A percentile compares a stretch with the other conserved stretches of the same genome.
Conservation (phyloP, 2,888 invertebrate genomes). For the Aspidapion aeneum region DNA sequence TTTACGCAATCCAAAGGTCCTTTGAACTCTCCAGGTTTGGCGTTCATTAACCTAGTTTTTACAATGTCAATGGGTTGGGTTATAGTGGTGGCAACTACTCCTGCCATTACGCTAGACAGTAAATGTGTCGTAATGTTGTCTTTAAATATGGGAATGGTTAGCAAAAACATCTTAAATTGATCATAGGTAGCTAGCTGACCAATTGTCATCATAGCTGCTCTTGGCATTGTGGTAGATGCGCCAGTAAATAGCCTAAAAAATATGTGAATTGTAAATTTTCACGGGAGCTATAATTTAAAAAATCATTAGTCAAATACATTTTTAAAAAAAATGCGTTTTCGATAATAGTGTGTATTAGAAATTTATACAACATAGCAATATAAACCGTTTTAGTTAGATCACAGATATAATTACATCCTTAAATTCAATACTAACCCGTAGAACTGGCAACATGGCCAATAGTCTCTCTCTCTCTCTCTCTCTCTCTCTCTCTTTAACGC, state of each 20-base stretch:
- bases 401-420: too few species aligned
- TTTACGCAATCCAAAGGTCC: not conserved
- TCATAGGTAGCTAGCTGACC: conserved; percentile 98
- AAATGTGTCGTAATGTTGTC: conserved; percentile 69
- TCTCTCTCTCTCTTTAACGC: too few species aligned
- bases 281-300: too few species aligned
- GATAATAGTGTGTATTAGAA: too few species aligned
- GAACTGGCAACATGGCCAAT: too few species aligned
- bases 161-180: conserved; percentile 65
- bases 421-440: too few species aligned
- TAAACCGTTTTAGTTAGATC: too few species aligned
- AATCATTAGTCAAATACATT: too few species aligned
- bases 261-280: too few species aligned
- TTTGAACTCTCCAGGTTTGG: not conserved
- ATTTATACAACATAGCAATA: too few species aligned
- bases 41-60: conserved; percentile 1
- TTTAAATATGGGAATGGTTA: conserved; percentile 23
- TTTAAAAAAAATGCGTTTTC: too few species aligned
- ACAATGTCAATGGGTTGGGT: conserved; percentile 1
- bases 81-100: not conserved
- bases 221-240: conserved; percentile 81
- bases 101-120: conserved; percentile 75
- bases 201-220: conserved; percentile 94
- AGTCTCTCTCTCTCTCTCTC: too few species aligned
- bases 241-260: conserved; percentile 42